phyloP scores from a whole-genome alignment of 2,113 vertebrate species.

The Naja naja region DNA sequence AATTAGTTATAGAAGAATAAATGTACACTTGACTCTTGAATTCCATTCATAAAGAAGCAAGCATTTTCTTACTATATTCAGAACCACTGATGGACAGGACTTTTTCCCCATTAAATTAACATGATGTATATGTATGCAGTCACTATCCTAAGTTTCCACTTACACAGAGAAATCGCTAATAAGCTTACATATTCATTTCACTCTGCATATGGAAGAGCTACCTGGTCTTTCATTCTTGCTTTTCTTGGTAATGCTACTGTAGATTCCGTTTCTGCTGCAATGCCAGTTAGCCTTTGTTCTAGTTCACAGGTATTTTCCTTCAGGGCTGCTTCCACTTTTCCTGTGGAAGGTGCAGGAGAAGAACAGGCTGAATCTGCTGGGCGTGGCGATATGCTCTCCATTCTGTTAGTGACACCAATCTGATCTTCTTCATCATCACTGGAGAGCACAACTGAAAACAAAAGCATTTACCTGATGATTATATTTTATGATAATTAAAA shows the following conservation, averaged over 20 bases:
- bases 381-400: slow-evolving; percentile 86
- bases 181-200: slow-evolving; percentile 43
- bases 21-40: background rate
- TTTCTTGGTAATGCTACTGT: slow-evolving; percentile 79
- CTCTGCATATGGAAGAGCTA: slow-evolving; percentile 63
- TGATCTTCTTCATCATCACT: slow-evolving; percentile 88
- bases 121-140: background rate
- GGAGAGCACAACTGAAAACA: slow-evolving; percentile 87
- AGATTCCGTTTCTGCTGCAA: slow-evolving; percentile 77
- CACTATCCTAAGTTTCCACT: background rate
- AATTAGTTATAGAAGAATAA: background rate
- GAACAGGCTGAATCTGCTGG: slow-evolving; percentile 91
- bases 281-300: slow-evolving; percentile 76
- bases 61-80: background rate
- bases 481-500: background rate
- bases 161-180: background rate
- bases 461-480: slow-evolving; percentile 32
- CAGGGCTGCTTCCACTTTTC: slow-evolving; percentile 87
- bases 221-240: slow-evolving; percentile 92
- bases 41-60: background rate
- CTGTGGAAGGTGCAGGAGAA: slow-evolving; percentile 86
- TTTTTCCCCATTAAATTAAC: background rate
- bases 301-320: slow-evolving; percentile 76
- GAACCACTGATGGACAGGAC: background rate
- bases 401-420: slow-evolving; percentile 77